Evolutionary conservation across 2,113 vertebrate genomes (phyloP), one percentile per base, ranked within the genome.

Genomic region (Pogona vitticeps): DNA sequence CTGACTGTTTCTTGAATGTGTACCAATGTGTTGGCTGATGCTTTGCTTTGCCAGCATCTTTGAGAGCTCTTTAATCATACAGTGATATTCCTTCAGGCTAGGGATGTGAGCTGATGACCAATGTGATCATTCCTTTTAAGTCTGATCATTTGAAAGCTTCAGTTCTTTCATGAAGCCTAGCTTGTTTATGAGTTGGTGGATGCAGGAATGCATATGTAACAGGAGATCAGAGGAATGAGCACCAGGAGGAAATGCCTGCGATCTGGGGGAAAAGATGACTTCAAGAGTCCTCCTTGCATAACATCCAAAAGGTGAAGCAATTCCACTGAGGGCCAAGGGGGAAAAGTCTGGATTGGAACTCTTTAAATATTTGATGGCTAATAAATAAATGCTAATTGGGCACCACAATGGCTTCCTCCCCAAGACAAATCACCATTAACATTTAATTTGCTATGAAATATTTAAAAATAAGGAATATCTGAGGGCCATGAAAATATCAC

Each of bases 361-460:
- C 94, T 93, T 95, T 97, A 96, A 97, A 97, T 97, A 97, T 97
- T 97, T 97, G 95, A 97, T 97, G 94, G 94, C 88, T 95, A 96
- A 97, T 97, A 96, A 96, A 96, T 97, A 96, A 97, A 96, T 96
- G 96, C 95, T 97, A 96, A 97, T 95, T 96, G 96, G 96, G 96
- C 92, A 95, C 90, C 90, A 95, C 92, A 93, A 94, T 92, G 89
- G 95, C 96, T 95, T 96, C 95, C 91, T 96, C 93, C 92, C 91
- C 91, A 94, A 92, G 95, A 95, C 95, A 96, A 95, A 93, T 95
- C 88, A 94, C 95, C 96, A 97, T 97, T 97, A 97, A 97, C 96
- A 97, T 97, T 97, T 97, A 96, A 97, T 96, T 96, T 94, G 88
- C 91, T 94, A 97, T 97, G 96, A 97, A 97, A 97, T 95, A 97